Conservation (phyloP, 2,888 invertebrate genomes). For the Vesta saturnalis region DNA sequence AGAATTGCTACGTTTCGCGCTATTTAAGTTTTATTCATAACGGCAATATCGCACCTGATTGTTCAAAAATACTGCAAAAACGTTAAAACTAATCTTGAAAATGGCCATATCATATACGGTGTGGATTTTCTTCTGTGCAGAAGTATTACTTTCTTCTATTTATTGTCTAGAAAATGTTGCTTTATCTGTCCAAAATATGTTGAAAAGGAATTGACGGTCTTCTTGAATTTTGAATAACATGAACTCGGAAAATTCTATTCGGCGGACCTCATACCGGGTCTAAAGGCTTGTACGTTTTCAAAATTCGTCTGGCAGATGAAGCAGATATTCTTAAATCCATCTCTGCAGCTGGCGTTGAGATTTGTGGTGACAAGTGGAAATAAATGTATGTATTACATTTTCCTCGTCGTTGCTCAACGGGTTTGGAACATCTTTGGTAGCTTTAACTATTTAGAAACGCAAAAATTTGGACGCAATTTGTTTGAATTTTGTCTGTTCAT, state of each 20-base stretch:
- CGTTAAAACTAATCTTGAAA: not conserved
- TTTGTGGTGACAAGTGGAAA: not conserved
- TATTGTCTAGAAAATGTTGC: not conserved
- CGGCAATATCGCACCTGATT: no score
- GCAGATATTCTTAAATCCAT: not conserved
- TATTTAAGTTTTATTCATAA: not conserved
- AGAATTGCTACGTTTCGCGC: no score
- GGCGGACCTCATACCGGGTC: not conserved
- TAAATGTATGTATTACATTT: not conserved
- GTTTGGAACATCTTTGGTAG: no score
- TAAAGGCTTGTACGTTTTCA: not conserved
- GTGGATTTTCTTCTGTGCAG: no score
- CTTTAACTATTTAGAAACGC: not conserved
- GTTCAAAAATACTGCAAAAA: no score
- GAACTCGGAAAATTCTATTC: not conserved
- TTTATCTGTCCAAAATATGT: not conserved
- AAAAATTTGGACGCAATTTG: not conserved
- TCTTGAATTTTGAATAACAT: not conserved
- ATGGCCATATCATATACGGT: not conserved
- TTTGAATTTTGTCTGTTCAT: not conserved
- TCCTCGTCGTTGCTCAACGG: not conserved
- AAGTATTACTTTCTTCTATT: not conserved
- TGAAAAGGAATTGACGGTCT: not conserved
- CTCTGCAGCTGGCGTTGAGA: not conserved
- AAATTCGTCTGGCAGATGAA: not conserved